Evolutionary conservation across 2,113 vertebrate species (phyloP).

Genomic region (Erythrolamprus reginae): DNA sequence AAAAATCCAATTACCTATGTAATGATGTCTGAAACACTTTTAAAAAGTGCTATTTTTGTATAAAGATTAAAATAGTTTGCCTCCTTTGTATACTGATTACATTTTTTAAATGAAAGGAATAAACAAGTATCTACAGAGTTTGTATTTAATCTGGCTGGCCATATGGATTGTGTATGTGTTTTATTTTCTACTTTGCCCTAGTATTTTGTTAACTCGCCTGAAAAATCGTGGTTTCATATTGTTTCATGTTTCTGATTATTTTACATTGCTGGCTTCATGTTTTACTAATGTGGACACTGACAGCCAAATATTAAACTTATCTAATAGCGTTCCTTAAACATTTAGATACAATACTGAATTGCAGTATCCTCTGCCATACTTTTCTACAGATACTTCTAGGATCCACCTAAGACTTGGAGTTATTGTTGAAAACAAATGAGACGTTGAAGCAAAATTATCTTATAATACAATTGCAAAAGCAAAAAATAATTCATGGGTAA

Average conservation of each 20-base stretch:
- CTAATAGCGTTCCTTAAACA: neutral
- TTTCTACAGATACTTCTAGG: neutral
- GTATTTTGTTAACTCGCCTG: neutral
- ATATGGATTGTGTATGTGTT: neutral
- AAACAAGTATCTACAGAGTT: slow-evolving; percentile 56
- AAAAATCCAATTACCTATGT: slow-evolving; percentile 36
- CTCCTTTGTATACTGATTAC: slow-evolving; percentile 70
- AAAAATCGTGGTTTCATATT: neutral
- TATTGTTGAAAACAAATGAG: neutral
- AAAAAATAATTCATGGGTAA: neutral
- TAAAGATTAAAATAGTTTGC: slow-evolving; percentile 72
- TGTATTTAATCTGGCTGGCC: slow-evolving; percentile 17
- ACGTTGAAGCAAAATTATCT: neutral
- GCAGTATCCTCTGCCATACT: neutral
- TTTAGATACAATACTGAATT: neutral
- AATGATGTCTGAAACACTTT: slow-evolving; percentile 49
- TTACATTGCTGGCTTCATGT: neutral
- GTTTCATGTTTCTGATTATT: neutral
- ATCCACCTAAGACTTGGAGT: neutral
- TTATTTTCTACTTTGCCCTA: neutral
- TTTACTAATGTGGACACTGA: neutral
- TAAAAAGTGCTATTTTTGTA: slow-evolving; percentile 61
- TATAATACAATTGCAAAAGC: neutral
- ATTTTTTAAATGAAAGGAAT: slow-evolving; percentile 58
- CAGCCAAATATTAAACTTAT: neutral